These are phyloP conservation scores for Mellivora capensis DNA, from an alignment of 2,113 vertebrate species.

Conservation along the genomic window DNA sequence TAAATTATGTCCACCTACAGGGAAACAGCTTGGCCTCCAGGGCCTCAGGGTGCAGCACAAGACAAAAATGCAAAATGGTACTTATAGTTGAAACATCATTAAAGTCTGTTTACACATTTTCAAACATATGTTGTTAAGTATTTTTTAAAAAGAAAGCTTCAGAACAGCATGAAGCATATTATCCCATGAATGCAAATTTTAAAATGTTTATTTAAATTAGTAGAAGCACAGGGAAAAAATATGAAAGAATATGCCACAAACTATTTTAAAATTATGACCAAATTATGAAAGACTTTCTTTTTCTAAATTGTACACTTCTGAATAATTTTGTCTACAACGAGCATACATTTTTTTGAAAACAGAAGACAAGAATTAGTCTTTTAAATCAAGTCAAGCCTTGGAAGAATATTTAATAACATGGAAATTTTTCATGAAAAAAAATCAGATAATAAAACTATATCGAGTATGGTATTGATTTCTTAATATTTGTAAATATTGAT, in stretches of 20 bases:
- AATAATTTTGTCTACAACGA: neutral
- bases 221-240: neutral
- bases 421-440: neutral
- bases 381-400: neutral
- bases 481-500: neutral
- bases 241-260: neutral
- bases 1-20: neutral
- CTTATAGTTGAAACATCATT: neutral
- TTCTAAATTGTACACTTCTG: neutral
- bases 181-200: neutral
- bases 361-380: neutral
- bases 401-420: neutral
- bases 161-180: neutral
- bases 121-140: neutral
- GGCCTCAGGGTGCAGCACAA: neutral
- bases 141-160: neutral
- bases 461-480: neutral
- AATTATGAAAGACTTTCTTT: neutral
- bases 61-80: neutral
- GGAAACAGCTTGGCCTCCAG: neutral
- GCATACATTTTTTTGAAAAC: neutral
- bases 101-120: constrained; percentile 22
- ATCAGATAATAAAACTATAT: neutral
- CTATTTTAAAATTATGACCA: neutral
- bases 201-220: neutral